A percentile compares a stretch with the other conserved stretches of the same genome.
phyloP scores from a whole-genome alignment of 1,140 invertebrate genomes.

The Bombus vancouverensis region DNA sequence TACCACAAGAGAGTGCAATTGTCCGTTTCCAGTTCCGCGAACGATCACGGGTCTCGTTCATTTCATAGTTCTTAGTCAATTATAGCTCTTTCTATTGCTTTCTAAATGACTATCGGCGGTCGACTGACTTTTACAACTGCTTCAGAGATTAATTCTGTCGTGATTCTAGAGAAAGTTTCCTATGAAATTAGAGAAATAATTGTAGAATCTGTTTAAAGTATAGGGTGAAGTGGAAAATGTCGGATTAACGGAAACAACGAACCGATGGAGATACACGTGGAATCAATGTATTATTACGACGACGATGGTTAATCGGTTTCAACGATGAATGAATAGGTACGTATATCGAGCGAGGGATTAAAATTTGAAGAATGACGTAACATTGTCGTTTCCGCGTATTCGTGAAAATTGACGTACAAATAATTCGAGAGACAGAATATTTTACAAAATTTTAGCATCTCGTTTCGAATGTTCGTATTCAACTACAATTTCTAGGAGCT shows the following conservation, averaged over 20 bases:
- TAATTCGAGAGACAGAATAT: background rate
- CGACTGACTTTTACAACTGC: background rate
- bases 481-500: background rate
- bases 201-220: background rate
- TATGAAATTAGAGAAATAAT: too few species aligned
- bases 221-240: background rate
- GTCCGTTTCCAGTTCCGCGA: conserved; percentile 41
- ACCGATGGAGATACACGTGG: background rate
- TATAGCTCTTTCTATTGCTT: background rate
- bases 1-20: conserved; percentile 47
- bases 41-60: conserved; percentile 39
- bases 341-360: background rate
- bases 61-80: conserved; percentile 6
- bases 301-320: background rate
- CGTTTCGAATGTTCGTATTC: background rate
- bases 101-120: background rate
- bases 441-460: background rate
- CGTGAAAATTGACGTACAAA: background rate
- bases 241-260: background rate
- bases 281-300: background rate
- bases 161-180: too few species aligned
- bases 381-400: background rate
- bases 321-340: background rate
- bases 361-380: background rate
- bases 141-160: too few species aligned